These are phyloP conservation scores for Threskiornis aethiopicus DNA, from an alignment of 2,797 vertebrate species.

Conservation along the genomic window DNA sequence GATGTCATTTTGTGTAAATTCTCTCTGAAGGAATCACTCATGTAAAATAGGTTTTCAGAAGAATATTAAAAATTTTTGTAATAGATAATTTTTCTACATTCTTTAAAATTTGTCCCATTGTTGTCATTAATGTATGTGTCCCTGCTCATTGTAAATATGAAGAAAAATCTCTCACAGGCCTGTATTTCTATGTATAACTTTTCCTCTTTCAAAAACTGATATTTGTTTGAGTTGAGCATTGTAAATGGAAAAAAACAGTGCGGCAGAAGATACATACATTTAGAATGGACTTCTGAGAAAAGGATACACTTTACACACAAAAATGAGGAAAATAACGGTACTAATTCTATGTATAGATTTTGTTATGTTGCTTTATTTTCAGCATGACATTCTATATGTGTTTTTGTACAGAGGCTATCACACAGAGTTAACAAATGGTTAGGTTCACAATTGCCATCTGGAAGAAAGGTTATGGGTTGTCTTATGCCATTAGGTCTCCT, in stretches of 20 bases:
- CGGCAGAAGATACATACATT: background rate
- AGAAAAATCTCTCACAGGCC: background rate
- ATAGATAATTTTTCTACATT: background rate
- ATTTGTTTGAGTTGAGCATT: background rate
- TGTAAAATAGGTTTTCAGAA: background rate
- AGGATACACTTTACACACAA: background rate
- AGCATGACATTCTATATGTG: background rate
- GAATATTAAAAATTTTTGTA: fast-evolving
- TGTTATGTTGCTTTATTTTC: background rate
- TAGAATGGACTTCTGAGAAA: background rate
- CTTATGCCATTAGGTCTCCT: background rate
- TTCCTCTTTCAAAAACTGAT: background rate
- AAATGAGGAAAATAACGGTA: background rate
- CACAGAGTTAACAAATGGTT: background rate
- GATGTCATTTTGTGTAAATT: background rate
- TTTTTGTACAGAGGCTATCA: background rate
- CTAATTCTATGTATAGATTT: background rate
- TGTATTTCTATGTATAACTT: background rate
- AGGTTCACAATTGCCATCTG: background rate
- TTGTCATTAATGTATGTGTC: background rate
- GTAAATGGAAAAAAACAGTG: background rate
- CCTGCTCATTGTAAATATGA: background rate
- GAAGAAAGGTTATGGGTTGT: background rate
- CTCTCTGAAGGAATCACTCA: background rate
- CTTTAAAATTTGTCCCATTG: background rate